Evolutionary conservation across 2,113 vertebrate genomes (phyloP), one percentile per base, ranked within the genome.

Genomic region (Hippocampus guttulatus): DNA sequence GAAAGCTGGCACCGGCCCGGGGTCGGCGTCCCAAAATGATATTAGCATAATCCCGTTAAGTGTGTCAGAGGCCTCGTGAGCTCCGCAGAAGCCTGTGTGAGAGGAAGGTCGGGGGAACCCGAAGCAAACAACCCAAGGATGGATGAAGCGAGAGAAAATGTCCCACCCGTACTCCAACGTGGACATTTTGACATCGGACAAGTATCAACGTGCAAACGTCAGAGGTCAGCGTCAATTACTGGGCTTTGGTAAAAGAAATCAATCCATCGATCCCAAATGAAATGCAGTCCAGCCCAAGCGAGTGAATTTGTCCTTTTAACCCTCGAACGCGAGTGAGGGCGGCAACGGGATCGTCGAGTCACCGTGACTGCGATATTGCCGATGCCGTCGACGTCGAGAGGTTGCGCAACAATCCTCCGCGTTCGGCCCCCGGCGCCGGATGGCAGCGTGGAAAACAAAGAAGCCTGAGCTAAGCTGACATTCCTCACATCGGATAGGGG

Each of bases 31-130:
- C 81, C 88, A 87, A 92, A 92, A 92, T 92, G 77, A 90, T 92
- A 92, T 92, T 91, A 92, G 87, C 90, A 91, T 91, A 92, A 92
- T 92, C 90, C 87, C 88, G 92, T 92, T 92, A 92, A 92, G 87
- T 88, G 90, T 91, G 90, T 92, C 91, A 86, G 90, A 88, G 88
- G 87, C 86, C 88, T 87, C 86, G 83, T 85, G 86, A 88, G 85
- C 85, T 81, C 73, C 78, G 68, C 82, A 81, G 85, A 79, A 75
- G 84, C 65, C 85, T 81, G 74, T 82, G 74, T 11, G 41, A 74
- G 71, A 82, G 73, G 64, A 85, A 80, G 82, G 70, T 87, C 82
- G 79, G 82, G 70, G 70, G 38, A 45, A 65, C 11, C 33, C 38
- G n/a, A 23, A 68, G 43, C n/a, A 43, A 66, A 1, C 41, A 14